Conservation (phyloP, 2,797 vertebrate genomes). For the Podargus strigoides region DNA sequence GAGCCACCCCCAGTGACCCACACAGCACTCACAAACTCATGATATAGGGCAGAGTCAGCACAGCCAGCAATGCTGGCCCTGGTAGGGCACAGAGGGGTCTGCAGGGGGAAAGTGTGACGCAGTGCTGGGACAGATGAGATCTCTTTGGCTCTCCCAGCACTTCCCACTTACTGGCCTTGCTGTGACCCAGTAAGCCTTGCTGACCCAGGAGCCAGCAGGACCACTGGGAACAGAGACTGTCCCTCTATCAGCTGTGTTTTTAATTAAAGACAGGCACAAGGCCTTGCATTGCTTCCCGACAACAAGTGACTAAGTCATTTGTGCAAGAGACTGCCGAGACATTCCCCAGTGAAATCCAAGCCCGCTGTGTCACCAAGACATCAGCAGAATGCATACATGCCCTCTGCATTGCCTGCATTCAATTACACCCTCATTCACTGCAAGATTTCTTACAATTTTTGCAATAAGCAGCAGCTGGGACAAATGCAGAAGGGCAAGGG, state of each 20-base stretch:
- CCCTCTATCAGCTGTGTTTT: background rate
- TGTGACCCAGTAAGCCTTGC: accelerated
- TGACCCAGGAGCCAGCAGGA: background rate
- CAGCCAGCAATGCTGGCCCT: background rate
- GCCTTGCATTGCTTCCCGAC: background rate
- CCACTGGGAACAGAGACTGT: background rate
- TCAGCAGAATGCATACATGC: background rate
- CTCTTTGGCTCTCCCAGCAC: background rate
- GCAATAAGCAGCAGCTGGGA: background rate
- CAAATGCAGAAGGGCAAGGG: background rate
- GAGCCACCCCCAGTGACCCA: background rate
- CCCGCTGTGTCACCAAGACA: background rate
- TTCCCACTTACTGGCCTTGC: background rate
- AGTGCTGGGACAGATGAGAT: background rate
- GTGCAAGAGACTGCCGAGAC: background rate
- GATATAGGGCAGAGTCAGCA: background rate
- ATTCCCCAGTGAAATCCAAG: background rate
- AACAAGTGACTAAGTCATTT: background rate
- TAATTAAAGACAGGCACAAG: conserved; percentile 4
- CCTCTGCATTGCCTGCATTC: background rate
- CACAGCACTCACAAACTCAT: background rate
- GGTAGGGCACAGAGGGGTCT: background rate
- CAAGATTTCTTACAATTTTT: background rate
- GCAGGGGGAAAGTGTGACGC: background rate
- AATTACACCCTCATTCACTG: background rate